A percentile compares a stretch with the other conserved stretches of the same genome.
Conservation (phyloP, 2,888 invertebrate genomes). For the Rhyacophila evoluta region DNA sequence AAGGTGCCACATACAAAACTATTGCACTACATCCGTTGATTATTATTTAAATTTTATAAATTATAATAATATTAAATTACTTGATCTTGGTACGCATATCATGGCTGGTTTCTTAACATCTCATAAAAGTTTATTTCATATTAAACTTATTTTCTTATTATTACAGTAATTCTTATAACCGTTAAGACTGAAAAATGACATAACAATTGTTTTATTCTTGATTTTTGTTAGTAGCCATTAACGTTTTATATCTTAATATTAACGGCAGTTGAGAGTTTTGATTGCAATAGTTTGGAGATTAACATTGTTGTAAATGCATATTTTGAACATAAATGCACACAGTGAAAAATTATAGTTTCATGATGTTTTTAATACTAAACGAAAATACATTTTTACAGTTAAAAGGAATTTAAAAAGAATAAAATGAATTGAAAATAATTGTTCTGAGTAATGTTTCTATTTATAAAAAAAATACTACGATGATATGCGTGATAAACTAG, state of each 20-base stretch:
- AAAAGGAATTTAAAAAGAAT: too few species aligned
- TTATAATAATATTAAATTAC: not conserved
- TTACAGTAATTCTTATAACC: not conserved
- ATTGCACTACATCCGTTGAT: slow-evolving; percentile 60
- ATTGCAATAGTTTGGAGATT: not conserved
- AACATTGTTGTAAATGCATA: not conserved
- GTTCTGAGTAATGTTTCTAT: not conserved
- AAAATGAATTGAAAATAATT: too few species aligned
- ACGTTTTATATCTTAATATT: not conserved
- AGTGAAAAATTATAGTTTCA: not conserved
- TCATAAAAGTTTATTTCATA: slow-evolving; percentile 33
- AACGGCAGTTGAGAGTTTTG: not conserved
- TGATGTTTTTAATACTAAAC: not conserved
- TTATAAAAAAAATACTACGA: not conserved
- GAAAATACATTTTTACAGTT: not conserved
- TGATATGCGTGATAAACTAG: not conserved
- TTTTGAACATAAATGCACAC: not conserved
- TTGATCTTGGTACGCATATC: slow-evolving; percentile 24
- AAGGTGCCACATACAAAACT: slow-evolving; percentile 72
- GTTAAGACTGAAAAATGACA: not conserved
- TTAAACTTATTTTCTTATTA: not conserved
- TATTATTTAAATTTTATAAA: slow-evolving; percentile 37
- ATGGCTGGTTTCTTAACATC: slow-evolving; percentile 34
- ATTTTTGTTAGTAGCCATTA: not conserved
- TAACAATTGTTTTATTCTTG: not conserved